phyloP scores from a whole-genome alignment of 2,113 vertebrate genomes.

The Dromaius novaehollandiae region DNA sequence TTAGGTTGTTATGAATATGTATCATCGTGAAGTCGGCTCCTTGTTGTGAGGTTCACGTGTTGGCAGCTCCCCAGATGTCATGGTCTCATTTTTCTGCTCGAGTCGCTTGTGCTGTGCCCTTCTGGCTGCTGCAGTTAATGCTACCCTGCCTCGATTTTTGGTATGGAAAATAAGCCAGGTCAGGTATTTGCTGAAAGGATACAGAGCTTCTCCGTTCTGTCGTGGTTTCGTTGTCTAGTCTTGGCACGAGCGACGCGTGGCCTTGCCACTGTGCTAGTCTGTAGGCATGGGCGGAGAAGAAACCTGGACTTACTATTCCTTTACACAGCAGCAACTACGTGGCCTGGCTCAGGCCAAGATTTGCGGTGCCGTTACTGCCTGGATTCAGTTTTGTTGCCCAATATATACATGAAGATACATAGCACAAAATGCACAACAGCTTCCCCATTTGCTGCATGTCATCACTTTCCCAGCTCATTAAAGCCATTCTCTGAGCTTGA shows the following conservation, averaged over 20 bases:
- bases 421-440: not conserved
- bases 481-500: not conserved
- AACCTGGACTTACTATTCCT: not conserved
- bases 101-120: not conserved
- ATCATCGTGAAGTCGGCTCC: not conserved
- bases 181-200: not conserved
- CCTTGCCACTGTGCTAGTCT: not conserved
- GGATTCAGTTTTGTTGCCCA: not conserved
- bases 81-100: not conserved
- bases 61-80: not conserved
- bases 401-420: accelerated
- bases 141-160: not conserved
- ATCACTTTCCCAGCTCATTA: not conserved
- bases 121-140: not conserved
- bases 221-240: accelerated
- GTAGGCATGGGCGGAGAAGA: not conserved
- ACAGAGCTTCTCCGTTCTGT: not conserved
- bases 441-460: not conserved
- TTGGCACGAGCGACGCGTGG: not conserved
- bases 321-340: accelerated
- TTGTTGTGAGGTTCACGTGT: not conserved
- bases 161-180: accelerated
- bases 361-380: not conserved
- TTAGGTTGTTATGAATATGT: not conserved
- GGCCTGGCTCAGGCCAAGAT: not conserved